Percentiles rank a stretch among this genome's conserved stretches.
These are phyloP conservation scores for Artemia sinica DNA, from an alignment of 2,888 invertebrate species.

Conservation along the genomic window DNA sequence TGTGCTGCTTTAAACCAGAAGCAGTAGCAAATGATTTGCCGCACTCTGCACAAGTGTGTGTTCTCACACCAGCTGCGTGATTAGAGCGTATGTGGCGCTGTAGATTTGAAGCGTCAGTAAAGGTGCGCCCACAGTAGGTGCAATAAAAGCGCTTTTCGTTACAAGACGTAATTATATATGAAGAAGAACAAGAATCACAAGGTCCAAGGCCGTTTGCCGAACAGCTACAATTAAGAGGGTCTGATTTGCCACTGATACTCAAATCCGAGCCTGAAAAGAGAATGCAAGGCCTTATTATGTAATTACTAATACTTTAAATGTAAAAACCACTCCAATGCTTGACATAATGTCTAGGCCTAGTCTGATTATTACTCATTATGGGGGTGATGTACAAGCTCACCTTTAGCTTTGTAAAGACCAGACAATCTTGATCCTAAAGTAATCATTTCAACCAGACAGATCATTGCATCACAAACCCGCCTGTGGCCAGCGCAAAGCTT, in stretches of 20 bases:
- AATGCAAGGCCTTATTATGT: not conserved
- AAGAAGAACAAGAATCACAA: not conserved
- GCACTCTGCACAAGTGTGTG: constrained; percentile 94
- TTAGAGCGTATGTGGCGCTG: constrained; percentile 89
- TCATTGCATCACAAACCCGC: too few relatives aligned
- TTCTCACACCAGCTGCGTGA: constrained; percentile 74
- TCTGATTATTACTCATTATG: too few relatives aligned
- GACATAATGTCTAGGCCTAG: too few relatives aligned
- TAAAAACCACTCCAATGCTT: too few relatives aligned
- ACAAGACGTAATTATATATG: not conserved
- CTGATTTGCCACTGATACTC: constrained; percentile 10
- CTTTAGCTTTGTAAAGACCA: too few relatives aligned
- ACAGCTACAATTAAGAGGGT: constrained; percentile 3
- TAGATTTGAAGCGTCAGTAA: constrained; percentile 87
- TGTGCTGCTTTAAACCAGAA: constrained; percentile 94
- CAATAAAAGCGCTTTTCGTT: constrained; percentile 53
- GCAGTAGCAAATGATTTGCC: constrained; percentile 96
- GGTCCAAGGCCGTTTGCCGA: not conserved
- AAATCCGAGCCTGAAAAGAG: not conserved
- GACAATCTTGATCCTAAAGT: too few relatives aligned
- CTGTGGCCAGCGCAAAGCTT: too few relatives aligned
- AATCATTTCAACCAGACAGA: too few relatives aligned
- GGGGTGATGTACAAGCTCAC: too few relatives aligned
- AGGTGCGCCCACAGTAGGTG: constrained; percentile 80
- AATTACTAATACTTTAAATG: too few relatives aligned